Evolutionary conservation across 1,140 invertebrate species (phyloP), one percentile per base, ranked within the genome.

Genomic region (Euglossa dilemma): DNA sequence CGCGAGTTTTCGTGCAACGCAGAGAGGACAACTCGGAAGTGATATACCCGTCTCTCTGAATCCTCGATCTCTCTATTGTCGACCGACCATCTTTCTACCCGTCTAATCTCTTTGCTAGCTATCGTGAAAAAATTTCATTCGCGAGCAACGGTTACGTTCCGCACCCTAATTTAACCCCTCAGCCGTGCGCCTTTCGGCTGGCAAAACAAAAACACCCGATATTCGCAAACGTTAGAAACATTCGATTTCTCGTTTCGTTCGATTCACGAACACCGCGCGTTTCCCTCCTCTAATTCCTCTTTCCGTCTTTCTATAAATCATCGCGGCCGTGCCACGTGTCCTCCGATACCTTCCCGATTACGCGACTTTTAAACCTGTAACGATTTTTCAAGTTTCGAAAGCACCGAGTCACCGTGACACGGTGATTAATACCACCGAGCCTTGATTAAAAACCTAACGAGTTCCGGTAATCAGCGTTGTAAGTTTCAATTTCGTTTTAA

Each of bases 21-120:
- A 61, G 50, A 71, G 71, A 61, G 81, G 80, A 83, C 76, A 83
- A 89, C 76, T 89, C 78, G 87, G 79, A 83, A 87, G 80, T 88
- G 85, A 82, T 89, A 82, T 89, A 74, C 81, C 63, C 63, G 72
- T 85, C 56, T 64, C 59, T 52, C 25, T 5, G 69, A 61, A 63
- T 63, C 23, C 50, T 50, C 69, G 6, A 16, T 61, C 76, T 59
- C 45, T 66, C 83, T 63, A 87, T 88, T 69, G 73, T 87, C 75
- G 69, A 18, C 50, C 72, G 61, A 70, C 73, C 64, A 88, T 85
- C 86, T 80, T 72, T n/a, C n/a, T n/a, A n/a, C 61, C 71, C 72
- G 74, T 9, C 18, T 74, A 67, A 70, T 85, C 77, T 84, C 64
- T 75, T 73, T 73, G 45, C 70, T 20, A 28, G 61, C 45, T 70